phyloP scores from a whole-genome alignment of 2,888 invertebrate genomes.

The Drosophila limbata region DNA sequence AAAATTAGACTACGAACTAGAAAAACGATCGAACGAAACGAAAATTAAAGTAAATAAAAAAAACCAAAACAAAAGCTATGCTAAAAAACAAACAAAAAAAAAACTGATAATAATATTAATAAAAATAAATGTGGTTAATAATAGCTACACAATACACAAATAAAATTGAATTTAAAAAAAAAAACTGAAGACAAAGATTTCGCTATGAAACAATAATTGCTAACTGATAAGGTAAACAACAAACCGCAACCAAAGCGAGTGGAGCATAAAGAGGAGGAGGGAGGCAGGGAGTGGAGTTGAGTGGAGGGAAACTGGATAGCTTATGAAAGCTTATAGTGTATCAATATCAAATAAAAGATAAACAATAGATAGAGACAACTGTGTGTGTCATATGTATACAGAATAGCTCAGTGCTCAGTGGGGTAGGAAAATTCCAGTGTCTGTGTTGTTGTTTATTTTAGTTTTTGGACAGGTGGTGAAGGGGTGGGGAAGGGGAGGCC shows the following conservation, averaged over 20 bases:
- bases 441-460: background rate
- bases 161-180: conserved; percentile 6
- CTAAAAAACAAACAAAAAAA: conserved; percentile 40
- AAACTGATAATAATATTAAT: conserved; percentile 17
- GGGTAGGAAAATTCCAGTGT: conserved; percentile 13
- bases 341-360: conserved; percentile 9
- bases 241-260: conserved; percentile 31
- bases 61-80: conserved; percentile 26
- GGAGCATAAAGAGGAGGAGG: conserved; percentile 18
- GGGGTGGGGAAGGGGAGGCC: background rate
- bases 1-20: conserved; percentile 51
- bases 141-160: conserved; percentile 35
- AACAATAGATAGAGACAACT: conserved; percentile 5
- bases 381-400: conserved; percentile 4
- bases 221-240: conserved; percentile 48
- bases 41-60: conserved; percentile 2
- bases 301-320: background rate
- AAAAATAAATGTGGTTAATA: conserved; percentile 34
- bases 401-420: conserved; percentile 52
- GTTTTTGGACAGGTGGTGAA: background rate
- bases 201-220: conserved; percentile 50
- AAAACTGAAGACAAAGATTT: conserved; percentile 28
- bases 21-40: conserved; percentile 48
- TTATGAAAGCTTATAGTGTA: background rate
- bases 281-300: too few relatives aligned